Conservation (phyloP, 2,888 invertebrate species). For the Thelaira solivaga region DNA sequence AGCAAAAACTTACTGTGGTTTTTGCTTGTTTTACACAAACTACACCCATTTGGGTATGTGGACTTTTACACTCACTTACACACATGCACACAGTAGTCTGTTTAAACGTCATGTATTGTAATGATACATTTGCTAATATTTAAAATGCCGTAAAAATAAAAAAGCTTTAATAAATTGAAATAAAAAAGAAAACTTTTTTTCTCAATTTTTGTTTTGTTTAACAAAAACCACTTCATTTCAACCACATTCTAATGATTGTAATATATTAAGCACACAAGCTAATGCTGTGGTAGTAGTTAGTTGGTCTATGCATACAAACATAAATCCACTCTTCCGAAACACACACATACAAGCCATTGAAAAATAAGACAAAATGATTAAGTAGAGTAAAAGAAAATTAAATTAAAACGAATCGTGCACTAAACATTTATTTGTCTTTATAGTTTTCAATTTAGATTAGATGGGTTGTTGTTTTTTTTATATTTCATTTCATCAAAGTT, state of each 20-base stretch:
- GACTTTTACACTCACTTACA: neutral
- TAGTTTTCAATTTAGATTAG: constrained; percentile 36
- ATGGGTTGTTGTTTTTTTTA: neutral
- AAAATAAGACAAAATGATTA: neutral
- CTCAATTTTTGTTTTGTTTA: neutral
- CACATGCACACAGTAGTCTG: neutral
- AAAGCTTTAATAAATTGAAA: constrained; percentile 4
- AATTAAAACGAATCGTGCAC: neutral
- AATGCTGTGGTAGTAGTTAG: neutral
- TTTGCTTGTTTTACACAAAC: constrained; percentile 36
- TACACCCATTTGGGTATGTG: too few species aligned
- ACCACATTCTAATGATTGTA: constrained; percentile 56
- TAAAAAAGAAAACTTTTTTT: neutral
- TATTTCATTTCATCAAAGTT: neutral
- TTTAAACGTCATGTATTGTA: constrained; percentile 17
- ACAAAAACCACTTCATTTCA: constrained; percentile 50
- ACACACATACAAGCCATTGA: neutral
- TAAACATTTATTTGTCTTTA: too few species aligned
- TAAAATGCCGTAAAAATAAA: constrained; percentile 9
- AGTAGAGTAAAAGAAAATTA: neutral
- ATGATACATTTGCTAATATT: constrained; percentile 45
- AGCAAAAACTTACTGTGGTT: too few species aligned
- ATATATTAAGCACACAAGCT: constrained; percentile 53
- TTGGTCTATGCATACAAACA: neutral
- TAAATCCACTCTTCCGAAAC: neutral